Evolutionary conservation across 2,797 vertebrate genomes (phyloP), one percentile per base, ranked within the genome.

Genomic region (Cetoscarus ocellatus): DNA sequence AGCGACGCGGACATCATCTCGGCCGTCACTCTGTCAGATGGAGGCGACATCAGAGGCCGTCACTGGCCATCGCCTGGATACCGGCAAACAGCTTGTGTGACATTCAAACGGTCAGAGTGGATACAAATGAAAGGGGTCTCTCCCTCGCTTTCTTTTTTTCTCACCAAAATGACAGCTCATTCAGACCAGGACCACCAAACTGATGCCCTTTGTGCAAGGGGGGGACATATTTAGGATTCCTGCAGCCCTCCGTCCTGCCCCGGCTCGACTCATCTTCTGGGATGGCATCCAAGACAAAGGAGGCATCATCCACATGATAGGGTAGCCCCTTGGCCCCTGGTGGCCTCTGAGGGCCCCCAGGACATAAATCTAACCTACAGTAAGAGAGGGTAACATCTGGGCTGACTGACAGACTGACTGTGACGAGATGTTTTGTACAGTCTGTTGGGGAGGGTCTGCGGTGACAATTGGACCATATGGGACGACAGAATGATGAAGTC

Each of bases 221-320:
- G 1, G 67, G 43, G 50, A 60, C 85, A 88, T 85, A 60, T 80
- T 85, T 70, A 70, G 77, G 84, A 88, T 87, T 90, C 87, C 63
- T 85, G 77, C 44, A 62, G 75, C 68, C 76, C 67, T 7, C 67
- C 44, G 27, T 73, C 53, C 74, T 67, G 65, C 76, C 86, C 83
- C 85, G 67, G 9, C 76, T 72, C 61, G 61, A 61, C 80, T 75
- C 0, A 79, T 82, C 75, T 78, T 71, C 54, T 49, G 45, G 62
- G 80, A 87, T 83, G 85, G 68, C 86, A 87, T 79, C 73, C 77
- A 6, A 73, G 69, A 91, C 90, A 92, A 92, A 90, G 77, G 88
- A 85, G 73, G 77, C 89, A 80, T 89, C 88, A 86, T 66, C 55
- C 48, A 3, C 73, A 73, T 84, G 85, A 89, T 80, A 83, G 52